These are phyloP conservation scores for Pyrgilauda ruficollis DNA, from an alignment of 2,113 vertebrate species.

Conservation along the genomic window DNA sequence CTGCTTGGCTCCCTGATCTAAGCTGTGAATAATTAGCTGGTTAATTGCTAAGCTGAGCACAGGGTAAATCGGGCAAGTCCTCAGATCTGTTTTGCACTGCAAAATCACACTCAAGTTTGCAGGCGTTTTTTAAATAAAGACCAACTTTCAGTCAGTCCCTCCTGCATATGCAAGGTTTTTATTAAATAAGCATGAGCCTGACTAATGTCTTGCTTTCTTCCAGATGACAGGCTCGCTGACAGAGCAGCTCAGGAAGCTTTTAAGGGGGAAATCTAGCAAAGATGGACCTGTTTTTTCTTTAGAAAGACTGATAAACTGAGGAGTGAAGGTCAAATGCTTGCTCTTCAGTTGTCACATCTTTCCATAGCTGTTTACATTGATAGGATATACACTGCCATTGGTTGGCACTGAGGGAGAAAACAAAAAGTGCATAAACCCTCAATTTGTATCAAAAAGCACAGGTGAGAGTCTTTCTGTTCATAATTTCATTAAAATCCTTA, in stretches of 20 bases:
- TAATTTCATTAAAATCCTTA: not conserved
- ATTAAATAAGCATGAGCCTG: constrained; percentile 34
- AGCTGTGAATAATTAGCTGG: not conserved
- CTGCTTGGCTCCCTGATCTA: not conserved
- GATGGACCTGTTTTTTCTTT: not conserved
- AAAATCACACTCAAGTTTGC: not conserved
- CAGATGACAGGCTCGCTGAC: not conserved
- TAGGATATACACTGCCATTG: not conserved
- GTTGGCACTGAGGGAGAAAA: not conserved
- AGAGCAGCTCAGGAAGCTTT: constrained; percentile 12
- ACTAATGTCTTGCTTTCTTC: constrained; percentile 37
- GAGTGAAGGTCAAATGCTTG: not conserved
- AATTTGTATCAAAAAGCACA: not conserved
- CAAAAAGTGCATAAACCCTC: not conserved
- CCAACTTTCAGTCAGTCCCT: not conserved
- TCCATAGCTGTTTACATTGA: not conserved
- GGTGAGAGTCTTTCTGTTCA: not conserved
- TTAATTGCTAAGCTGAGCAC: not conserved
- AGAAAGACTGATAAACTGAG: not conserved
- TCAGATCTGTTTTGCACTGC: not conserved
- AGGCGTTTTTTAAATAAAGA: not conserved
- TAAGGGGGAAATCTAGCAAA: not conserved
- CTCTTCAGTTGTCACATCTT: not conserved
- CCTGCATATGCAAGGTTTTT: not conserved
- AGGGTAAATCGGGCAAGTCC: accelerated